Evolutionary conservation across 2,113 vertebrate genomes (phyloP).

Genomic region (Prionailurus viverrinus): DNA sequence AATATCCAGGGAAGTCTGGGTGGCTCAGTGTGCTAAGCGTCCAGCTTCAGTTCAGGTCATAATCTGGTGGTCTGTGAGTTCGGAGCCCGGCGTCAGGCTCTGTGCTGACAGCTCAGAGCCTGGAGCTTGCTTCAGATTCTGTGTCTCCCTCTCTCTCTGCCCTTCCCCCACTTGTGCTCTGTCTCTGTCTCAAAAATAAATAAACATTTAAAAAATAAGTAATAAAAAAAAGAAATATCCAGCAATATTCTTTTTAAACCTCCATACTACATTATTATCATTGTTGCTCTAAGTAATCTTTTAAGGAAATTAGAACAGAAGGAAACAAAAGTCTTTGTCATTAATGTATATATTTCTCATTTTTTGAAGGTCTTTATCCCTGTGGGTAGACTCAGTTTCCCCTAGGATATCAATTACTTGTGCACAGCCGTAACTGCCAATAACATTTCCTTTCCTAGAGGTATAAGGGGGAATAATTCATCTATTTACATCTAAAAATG

Average conservation of each 20-base stretch:
- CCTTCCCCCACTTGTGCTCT: too few relatives aligned
- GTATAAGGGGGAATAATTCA: background rate
- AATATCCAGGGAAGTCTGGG: background rate
- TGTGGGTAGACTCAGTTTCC: background rate
- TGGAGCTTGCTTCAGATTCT: too few relatives aligned
- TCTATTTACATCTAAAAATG: background rate
- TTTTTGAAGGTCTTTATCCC: background rate
- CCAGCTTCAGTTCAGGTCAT: too few relatives aligned
- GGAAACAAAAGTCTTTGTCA: background rate
- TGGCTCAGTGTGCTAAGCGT: too few relatives aligned
- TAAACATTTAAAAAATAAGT: too few relatives aligned
- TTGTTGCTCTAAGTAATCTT: background rate
- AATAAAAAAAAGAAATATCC: background rate
- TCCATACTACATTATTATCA: background rate
- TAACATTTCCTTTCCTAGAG: background rate
- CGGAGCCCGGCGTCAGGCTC: fast-evolving
- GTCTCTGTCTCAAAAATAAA: too few relatives aligned
- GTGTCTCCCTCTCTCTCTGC: too few relatives aligned
- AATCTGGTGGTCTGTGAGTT: too few relatives aligned
- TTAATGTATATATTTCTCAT: background rate
- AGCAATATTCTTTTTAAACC: background rate
- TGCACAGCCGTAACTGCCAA: background rate
- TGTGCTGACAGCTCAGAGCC: too few relatives aligned
- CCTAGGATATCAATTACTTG: background rate
- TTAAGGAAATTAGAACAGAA: background rate